Evolutionary conservation across 1,140 invertebrate species (phyloP).

Genomic region (Sycophaga agraensis): DNA sequence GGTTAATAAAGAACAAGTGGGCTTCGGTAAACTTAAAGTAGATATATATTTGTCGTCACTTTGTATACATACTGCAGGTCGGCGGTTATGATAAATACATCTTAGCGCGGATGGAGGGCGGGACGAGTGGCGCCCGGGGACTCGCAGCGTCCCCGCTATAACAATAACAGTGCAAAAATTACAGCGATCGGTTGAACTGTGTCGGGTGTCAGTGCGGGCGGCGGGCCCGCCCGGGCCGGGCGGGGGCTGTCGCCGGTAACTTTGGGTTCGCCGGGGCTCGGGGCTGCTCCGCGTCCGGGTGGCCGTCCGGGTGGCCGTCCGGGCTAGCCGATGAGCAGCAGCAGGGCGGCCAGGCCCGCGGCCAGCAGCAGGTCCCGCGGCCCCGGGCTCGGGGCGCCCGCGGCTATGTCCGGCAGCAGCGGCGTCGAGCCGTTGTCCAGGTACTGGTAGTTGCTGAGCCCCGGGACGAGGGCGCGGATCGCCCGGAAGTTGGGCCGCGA

Average conservation of each 20-base stretch:
- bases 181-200: too few relatives aligned
- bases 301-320: too few relatives aligned
- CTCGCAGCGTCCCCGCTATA: too few relatives aligned
- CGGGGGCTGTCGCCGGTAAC: slow-evolving; percentile 3
- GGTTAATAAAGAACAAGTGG: slow-evolving; percentile 13
- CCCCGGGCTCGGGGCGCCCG: slow-evolving; percentile 36
- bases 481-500: slow-evolving; percentile 64
- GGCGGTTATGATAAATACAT: slow-evolving; percentile 23
- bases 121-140: too few relatives aligned
- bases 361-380: background rate
- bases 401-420: slow-evolving; percentile 39
- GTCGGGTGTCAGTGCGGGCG: background rate
- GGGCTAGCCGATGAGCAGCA: too few relatives aligned
- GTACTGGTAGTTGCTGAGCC: slow-evolving; percentile 68
- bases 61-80: slow-evolving; percentile 12
- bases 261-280: background rate
- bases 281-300: background rate
- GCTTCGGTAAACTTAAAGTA: slow-evolving; percentile 20
- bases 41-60: slow-evolving; percentile 7
- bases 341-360: background rate
- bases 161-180: too few relatives aligned
- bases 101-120: too few relatives aligned
- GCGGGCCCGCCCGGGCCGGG: too few relatives aligned
- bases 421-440: slow-evolving; percentile 48
- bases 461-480: slow-evolving; percentile 56